Conservation (phyloP, 2,797 vertebrate genomes). For the Artibeus lituratus region DNA sequence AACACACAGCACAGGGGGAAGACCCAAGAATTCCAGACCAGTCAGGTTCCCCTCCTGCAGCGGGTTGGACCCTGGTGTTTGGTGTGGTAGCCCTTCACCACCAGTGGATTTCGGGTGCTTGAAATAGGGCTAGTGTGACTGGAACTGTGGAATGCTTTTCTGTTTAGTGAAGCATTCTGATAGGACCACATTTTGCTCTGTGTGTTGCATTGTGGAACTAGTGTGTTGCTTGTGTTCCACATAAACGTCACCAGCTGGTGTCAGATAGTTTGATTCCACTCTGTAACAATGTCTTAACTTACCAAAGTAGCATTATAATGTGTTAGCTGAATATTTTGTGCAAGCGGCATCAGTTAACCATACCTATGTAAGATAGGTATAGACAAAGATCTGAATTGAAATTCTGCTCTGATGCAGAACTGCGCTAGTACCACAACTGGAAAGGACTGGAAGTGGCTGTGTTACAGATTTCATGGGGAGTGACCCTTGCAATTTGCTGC, state of each 20-base stretch:
- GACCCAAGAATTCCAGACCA: neutral
- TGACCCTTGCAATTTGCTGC: neutral
- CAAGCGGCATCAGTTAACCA: neutral
- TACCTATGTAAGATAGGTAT: neutral
- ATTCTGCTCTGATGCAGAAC: neutral
- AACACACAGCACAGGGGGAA: neutral
- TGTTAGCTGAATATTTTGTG: neutral
- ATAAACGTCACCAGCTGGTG: neutral
- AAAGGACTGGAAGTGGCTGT: neutral
- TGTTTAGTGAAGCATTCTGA: neutral
- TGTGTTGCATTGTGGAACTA: neutral
- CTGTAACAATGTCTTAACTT: neutral
- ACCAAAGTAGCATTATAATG: neutral
- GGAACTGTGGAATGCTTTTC: neutral
- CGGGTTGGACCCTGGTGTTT: neutral
- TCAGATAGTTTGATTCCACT: neutral
- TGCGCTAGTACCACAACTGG: neutral
- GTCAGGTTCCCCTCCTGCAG: neutral
- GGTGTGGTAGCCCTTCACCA: neutral
- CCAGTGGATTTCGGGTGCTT: neutral
- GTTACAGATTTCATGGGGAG: neutral
- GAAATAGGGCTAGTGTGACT: neutral
- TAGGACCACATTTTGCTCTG: neutral
- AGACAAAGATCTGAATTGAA: neutral
- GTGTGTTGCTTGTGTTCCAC: neutral